Conservation (phyloP, 2,113 vertebrate genomes). For the Cephalopholis sonnerati region DNA sequence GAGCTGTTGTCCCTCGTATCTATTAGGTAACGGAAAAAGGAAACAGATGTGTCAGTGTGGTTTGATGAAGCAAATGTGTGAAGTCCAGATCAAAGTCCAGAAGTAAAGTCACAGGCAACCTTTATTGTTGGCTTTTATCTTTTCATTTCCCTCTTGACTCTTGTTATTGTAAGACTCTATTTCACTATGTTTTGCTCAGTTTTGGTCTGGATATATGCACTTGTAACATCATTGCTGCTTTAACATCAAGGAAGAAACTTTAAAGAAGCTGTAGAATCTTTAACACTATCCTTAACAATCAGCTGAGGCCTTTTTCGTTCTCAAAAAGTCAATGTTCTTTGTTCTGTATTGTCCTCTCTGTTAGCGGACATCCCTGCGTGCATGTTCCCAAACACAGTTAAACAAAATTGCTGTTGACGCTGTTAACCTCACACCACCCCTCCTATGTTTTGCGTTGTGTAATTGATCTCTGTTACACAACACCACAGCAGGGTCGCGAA, state of each 20-base stretch:
- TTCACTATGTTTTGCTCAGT: background rate
- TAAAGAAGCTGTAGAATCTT: background rate
- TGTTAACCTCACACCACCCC: constrained; percentile 40
- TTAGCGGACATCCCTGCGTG: background rate
- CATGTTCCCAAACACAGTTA: constrained; percentile 37
- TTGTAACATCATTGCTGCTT: background rate
- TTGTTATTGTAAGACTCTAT: background rate
- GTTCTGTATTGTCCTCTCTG: background rate
- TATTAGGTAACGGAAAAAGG: constrained; percentile 26
- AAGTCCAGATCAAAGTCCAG: constrained; percentile 31
- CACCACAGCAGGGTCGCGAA: constrained; percentile 43
- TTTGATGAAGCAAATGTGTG: constrained; percentile 1
- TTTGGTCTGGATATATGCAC: background rate
- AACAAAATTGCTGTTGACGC: constrained; percentile 7
- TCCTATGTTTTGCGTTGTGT: constrained; percentile 37
- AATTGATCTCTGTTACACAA: constrained; percentile 68
- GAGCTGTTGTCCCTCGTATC: constrained; percentile 9
- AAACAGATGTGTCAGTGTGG: constrained; percentile 12
- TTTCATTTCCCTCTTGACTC: background rate
- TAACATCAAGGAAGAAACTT: background rate
- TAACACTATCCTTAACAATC: background rate
- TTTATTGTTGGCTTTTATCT: background rate
- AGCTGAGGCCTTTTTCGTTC: too few relatives aligned
- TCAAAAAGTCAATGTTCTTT: too few relatives aligned
- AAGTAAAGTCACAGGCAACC: background rate